Evolutionary conservation across 2,113 vertebrate species (phyloP).

Genomic region (Mungos mungo): DNA sequence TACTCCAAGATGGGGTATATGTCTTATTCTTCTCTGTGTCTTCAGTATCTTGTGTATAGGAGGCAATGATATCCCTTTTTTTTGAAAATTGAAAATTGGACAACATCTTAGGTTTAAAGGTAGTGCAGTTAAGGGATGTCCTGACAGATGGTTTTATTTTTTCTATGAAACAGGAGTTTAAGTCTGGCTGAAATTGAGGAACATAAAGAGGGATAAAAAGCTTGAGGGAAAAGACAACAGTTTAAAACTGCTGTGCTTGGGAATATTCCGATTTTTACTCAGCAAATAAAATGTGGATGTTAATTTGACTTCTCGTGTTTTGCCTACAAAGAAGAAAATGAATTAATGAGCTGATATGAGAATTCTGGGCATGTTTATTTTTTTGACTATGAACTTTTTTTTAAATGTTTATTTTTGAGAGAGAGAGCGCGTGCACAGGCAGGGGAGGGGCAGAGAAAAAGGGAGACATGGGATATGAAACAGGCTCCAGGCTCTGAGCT

Average conservation of each 20-base stretch:
- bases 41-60: not conserved
- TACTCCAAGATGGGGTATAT: not conserved
- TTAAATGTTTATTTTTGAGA: not conserved
- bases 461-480: too few species aligned
- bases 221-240: not conserved
- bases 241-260: not conserved
- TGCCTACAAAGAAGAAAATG: not conserved
- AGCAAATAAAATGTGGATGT: not conserved
- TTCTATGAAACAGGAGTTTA: not conserved
- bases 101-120: not conserved
- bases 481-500: too few species aligned
- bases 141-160: not conserved
- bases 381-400: not conserved
- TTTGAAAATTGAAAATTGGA: not conserved
- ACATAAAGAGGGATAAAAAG: not conserved
- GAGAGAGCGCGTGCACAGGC: too few species aligned
- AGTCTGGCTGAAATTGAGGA: not conserved
- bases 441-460: too few species aligned
- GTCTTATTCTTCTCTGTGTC: not conserved
- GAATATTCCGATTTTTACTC: constrained; percentile 9
- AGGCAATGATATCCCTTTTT: not conserved
- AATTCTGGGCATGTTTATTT: constrained; percentile 9
- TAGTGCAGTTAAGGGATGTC: not conserved
- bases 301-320: not conserved
- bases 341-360: not conserved